These are phyloP conservation scores for Lagocephalus sceleratus DNA, from an alignment of 2,797 vertebrate genomes.

Conservation along the genomic window DNA sequence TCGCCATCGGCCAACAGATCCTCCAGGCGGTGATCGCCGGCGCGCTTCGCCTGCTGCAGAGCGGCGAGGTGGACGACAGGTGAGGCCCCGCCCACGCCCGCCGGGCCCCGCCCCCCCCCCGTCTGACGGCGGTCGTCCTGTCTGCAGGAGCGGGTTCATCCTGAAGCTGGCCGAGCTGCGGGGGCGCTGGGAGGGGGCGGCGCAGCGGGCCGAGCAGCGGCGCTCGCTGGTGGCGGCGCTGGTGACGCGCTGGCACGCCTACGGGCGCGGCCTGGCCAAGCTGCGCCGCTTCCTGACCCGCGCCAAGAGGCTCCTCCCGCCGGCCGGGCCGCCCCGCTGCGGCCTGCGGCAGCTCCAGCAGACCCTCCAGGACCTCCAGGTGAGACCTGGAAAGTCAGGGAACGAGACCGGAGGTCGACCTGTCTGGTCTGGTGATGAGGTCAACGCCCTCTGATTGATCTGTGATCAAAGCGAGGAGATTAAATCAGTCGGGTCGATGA, in stretches of 20 bases:
- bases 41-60: slow-evolving; percentile 81
- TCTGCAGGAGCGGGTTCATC: slow-evolving; percentile 81
- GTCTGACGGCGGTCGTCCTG: no score
- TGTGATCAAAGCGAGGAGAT: no score
- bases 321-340: slow-evolving; percentile 64
- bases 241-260: slow-evolving; percentile 81
- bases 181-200: slow-evolving; percentile 83
- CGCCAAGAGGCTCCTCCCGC: slow-evolving; percentile 60
- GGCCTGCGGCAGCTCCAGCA: slow-evolving; percentile 74
- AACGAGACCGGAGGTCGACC: no score
- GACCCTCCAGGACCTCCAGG: slow-evolving; percentile 81
- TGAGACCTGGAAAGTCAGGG: slow-evolving; percentile 41
- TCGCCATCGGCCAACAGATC: slow-evolving; percentile 83
- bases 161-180: slow-evolving; percentile 81
- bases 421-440: no score
- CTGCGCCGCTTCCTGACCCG: slow-evolving; percentile 76
- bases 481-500: no score
- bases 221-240: slow-evolving; percentile 75
- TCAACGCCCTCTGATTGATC: not conserved
- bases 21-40: slow-evolving; percentile 83
- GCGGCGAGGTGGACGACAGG: slow-evolving; percentile 83
- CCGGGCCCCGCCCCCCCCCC: no score
- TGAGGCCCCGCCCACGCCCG: slow-evolving; percentile 36
- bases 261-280: slow-evolving; percentile 72
- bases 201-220: slow-evolving; percentile 74